phyloP scores from a whole-genome alignment of 2,888 invertebrate genomes.

The Limnephilus marmoratus region DNA sequence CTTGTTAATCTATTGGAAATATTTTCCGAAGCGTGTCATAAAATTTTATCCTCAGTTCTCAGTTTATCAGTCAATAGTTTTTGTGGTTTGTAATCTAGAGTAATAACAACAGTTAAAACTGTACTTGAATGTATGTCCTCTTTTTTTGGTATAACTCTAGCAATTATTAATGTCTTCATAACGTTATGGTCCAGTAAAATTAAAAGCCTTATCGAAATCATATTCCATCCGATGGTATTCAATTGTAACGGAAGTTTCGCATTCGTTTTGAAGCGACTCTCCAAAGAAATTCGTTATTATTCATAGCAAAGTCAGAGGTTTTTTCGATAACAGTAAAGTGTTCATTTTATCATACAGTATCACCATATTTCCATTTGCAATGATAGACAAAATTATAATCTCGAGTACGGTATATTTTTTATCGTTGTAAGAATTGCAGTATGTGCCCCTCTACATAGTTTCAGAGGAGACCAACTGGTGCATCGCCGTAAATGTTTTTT shows the following conservation, averaged over 20 bases:
- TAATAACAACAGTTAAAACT: constrained; percentile 20
- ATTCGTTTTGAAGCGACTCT: constrained; percentile 4
- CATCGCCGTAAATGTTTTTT: background rate
- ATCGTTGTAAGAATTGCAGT: constrained; percentile 13
- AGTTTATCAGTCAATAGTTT: background rate
- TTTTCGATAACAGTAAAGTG: constrained; percentile 34
- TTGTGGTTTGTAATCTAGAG: background rate
- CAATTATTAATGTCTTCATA: constrained; percentile 27
- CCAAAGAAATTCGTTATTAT: constrained; percentile 17
- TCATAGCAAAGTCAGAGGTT: background rate
- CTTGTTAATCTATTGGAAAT: background rate
- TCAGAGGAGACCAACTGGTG: background rate
- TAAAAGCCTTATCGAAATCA: constrained; percentile 36
- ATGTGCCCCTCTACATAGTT: background rate
- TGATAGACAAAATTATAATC: constrained; percentile 51
- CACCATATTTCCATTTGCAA: constrained; percentile 48
- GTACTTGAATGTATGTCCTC: background rate
- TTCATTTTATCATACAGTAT: constrained; percentile 14
- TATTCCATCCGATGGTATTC: constrained; percentile 12
- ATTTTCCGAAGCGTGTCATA: background rate
- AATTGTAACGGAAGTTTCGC: constrained; percentile 11
- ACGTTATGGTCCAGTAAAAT: constrained; percentile 30
- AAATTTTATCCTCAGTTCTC: background rate
- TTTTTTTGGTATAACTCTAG: background rate
- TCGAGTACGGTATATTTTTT: constrained; percentile 52